Conservation (phyloP, 2,797 vertebrate species). For the Gorsachius magnificus region DNA sequence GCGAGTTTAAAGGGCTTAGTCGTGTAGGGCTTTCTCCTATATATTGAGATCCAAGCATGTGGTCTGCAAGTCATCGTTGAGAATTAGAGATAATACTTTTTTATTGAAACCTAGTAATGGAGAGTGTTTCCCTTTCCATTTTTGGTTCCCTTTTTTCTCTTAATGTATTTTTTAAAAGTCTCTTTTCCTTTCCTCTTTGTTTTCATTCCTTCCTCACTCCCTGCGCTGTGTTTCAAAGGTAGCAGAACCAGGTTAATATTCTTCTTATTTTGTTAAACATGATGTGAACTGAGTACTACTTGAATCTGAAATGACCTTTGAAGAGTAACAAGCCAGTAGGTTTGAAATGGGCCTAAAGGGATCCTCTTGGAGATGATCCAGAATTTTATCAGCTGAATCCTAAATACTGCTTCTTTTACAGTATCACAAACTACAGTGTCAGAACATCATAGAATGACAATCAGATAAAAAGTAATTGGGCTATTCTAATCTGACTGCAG, state of each 20-base stretch:
- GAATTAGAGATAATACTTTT: neutral
- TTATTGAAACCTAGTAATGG: neutral
- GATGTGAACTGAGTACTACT: neutral
- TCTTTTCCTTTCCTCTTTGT: neutral
- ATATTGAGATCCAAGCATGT: neutral
- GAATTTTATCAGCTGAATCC: neutral
- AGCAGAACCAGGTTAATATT: neutral
- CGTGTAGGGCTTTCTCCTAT: neutral
- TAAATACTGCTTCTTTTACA: neutral
- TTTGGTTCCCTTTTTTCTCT: neutral
- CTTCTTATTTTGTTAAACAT: neutral
- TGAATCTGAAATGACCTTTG: neutral
- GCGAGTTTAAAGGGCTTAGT: neutral
- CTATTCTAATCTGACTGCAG: neutral
- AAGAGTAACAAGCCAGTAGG: neutral
- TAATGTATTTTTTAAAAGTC: neutral
- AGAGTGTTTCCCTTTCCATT: neutral
- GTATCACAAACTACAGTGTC: neutral
- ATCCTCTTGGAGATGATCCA: neutral
- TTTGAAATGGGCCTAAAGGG: neutral
- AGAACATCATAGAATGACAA: neutral
- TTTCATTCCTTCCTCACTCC: neutral
- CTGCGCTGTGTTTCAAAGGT: neutral
- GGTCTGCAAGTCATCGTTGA: neutral
- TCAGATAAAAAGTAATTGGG: neutral